These are phyloP conservation scores for Xyrauchen texanus DNA, from an alignment of 2,113 vertebrate species.

Conservation along the genomic window DNA sequence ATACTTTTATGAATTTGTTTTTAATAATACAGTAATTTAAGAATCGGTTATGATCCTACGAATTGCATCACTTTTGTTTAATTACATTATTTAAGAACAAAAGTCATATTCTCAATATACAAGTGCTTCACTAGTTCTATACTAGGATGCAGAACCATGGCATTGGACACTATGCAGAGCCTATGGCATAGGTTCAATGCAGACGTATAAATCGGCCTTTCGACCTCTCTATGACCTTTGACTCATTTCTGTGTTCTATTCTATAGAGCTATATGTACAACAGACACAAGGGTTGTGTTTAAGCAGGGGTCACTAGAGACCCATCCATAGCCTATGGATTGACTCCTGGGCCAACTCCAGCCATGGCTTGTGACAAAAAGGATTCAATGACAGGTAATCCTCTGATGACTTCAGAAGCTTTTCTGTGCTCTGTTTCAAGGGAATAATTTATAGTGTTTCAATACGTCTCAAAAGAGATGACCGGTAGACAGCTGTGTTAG, in stretches of 20 bases:
- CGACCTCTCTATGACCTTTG: conserved; percentile 9
- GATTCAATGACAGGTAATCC: background rate
- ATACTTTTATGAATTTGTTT: no score
- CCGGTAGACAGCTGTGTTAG: conserved; percentile 5
- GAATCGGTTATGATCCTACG: no score
- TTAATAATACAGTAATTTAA: no score
- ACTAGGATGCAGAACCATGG: no score
- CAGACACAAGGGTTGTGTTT: background rate
- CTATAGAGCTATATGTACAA: background rate
- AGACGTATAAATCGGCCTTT: background rate
- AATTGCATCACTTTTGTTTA: no score
- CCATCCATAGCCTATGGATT: no score
- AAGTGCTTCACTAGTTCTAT: no score
- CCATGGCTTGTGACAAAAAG: background rate
- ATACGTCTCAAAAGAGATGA: conserved; percentile 1
- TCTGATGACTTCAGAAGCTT: background rate
- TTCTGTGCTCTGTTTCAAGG: background rate
- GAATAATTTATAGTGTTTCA: background rate
- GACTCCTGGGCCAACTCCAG: background rate
- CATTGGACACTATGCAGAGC: no score
- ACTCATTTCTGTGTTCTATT: background rate
- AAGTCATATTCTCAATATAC: no score
- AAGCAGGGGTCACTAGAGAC: background rate
- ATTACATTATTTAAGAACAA: no score
- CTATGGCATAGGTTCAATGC: no score